Evolutionary conservation across 2,113 vertebrate species (phyloP), one percentile per base, ranked within the genome.

Genomic region (Corythornis vintsioides): DNA sequence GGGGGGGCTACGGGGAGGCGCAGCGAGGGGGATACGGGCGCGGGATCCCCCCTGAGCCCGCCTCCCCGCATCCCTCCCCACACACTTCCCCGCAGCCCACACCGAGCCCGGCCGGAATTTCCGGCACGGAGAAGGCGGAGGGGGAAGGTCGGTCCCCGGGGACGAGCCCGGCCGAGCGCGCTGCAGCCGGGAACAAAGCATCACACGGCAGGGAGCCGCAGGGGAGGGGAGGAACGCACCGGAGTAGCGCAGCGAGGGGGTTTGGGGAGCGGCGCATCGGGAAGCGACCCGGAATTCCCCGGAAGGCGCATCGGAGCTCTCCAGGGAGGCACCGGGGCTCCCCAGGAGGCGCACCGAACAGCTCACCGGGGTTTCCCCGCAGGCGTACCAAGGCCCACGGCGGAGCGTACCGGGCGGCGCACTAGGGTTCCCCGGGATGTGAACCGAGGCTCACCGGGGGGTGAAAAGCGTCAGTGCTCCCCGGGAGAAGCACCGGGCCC

Each of bases 71-170:
- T 9, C 60, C n/a, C 24, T 48, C 50, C 75, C 31, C 31, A 38
- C 38, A 50, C 74, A 15, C 65, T 33, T n/a, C 43, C 40, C 61
- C 48, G 77, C 83, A 47, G 43, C n/a, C 83, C 65, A 65, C 76
- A 11, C 40, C 19, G 59, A 71, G 10, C 66, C 69, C 29, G 20
- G 77, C 93, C 86, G 93, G 90, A 94, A 94, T 90, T 90, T 92
- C 90, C 93, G 93, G 69, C 87, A 24, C 69, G 78, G 87, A 75
- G 38, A 33, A 57, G 64, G 79, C 79, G 83, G 79, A 55, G 87
- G 40, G 52, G 70, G 65, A 65, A 53, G 81, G 48, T 40, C 59
- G 78, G 26, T 31, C 9, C 25, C 48, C n/a, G 77, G 35, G 48
- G 43, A 61, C 63, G 25, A 72, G 83, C 42, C 53, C 29, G 11